Conservation (phyloP, 2,888 invertebrate species). For the Galerucella nymphaeae region DNA sequence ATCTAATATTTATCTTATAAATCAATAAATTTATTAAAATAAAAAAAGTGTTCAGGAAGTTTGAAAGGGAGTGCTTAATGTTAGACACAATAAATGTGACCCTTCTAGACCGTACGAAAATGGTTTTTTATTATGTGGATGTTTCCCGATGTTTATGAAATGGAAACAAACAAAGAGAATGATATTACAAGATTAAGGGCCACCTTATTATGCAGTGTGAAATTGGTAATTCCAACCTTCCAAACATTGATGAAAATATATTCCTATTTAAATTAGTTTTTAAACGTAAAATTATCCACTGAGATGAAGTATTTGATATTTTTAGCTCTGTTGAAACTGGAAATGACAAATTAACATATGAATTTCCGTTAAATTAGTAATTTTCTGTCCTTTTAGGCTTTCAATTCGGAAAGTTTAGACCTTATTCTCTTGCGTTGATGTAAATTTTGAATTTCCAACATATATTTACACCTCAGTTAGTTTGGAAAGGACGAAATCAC, state of each 20-base stretch:
- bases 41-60: slow-evolving; percentile 27
- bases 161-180: not conserved
- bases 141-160: not conserved
- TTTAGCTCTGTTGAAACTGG: too few species aligned
- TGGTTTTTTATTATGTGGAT: slow-evolving; percentile 46
- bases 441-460: too few species aligned
- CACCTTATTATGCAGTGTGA: not conserved
- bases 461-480: slow-evolving; percentile 2
- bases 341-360: too few species aligned
- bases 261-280: too few species aligned
- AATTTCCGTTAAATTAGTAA: too few species aligned
- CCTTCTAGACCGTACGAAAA: not conserved
- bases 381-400: not conserved
- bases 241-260: not conserved
- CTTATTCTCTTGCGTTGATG: not conserved
- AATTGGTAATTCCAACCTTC: not conserved
- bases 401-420: not conserved
- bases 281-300: too few species aligned
- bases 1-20: slow-evolving; percentile 9
- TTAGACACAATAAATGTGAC: slow-evolving; percentile 5
- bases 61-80: slow-evolving; percentile 54
- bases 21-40: not conserved
- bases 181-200: not conserved
- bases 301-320: too few species aligned
- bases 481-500: not conserved